Evolutionary conservation across 2,797 vertebrate species (phyloP).

Genomic region (Scarus forsteni): DNA sequence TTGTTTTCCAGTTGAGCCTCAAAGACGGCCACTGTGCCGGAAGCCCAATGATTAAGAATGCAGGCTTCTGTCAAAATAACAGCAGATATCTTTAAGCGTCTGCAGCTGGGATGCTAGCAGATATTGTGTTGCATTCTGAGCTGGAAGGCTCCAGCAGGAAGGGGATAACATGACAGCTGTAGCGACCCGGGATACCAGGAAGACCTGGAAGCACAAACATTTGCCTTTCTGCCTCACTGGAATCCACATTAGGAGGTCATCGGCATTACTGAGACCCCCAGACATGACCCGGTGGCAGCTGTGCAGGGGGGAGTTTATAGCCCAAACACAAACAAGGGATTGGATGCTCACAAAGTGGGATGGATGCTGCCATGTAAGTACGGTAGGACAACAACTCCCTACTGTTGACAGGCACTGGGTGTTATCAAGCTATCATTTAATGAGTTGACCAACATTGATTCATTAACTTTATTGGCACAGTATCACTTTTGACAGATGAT

Average conservation of each 20-base stretch:
- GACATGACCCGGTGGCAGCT: conserved; percentile 71
- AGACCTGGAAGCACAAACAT: conserved; percentile 64
- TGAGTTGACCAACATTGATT: conserved; percentile 17
- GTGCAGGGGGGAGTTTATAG: conserved; percentile 58
- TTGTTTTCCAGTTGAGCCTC: conserved; percentile 42
- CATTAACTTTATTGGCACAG: too few species aligned
- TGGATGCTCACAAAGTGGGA: conserved; percentile 38
- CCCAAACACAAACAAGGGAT: conserved; percentile 73
- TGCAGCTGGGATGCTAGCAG: conserved; percentile 49
- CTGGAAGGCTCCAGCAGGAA: conserved; percentile 40
- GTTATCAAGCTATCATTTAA: conserved; percentile 49
- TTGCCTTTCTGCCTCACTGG: conserved; percentile 71
- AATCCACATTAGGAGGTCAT: conserved; percentile 79
- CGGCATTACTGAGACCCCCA: conserved; percentile 54
- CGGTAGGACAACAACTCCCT: conserved; percentile 26
- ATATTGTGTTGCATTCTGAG: conserved; percentile 56
- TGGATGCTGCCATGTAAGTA: conserved; percentile 42
- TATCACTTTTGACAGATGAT: too few species aligned
- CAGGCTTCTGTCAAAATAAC: conserved; percentile 60
- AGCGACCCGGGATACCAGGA: conserved; percentile 56
- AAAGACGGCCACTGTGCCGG: conserved; percentile 39
- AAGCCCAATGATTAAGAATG: conserved; percentile 58
- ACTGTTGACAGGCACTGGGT: conserved; percentile 12
- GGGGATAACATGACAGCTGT: conserved; percentile 68
- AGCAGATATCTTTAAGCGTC: conserved; percentile 36